Evolutionary conservation across 2,113 vertebrate species (phyloP).

Genomic region (Hirundichthys speculiger): DNA sequence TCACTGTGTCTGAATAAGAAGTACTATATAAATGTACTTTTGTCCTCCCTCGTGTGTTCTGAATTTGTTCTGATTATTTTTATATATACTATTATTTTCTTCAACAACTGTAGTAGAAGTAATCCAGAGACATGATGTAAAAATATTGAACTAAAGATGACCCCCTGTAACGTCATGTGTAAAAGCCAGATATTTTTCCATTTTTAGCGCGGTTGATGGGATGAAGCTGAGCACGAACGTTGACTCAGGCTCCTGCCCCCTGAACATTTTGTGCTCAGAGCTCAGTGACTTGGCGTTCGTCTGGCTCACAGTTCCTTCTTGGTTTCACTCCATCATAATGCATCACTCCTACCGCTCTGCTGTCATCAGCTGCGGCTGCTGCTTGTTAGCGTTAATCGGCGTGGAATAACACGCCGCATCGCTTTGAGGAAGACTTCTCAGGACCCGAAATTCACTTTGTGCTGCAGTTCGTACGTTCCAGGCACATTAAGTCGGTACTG

Average conservation of each 20-base stretch:
- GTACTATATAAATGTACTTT: no score
- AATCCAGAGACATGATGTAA: no score
- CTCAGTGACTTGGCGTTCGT: slow-evolving; percentile 20
- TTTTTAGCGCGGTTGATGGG: neutral
- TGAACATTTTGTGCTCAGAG: slow-evolving; percentile 27
- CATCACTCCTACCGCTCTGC: slow-evolving; percentile 7
- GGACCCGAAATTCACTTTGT: slow-evolving; percentile 21
- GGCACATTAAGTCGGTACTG: slow-evolving; percentile 21
- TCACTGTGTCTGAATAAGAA: no score
- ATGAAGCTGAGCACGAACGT: slow-evolving; percentile 8
- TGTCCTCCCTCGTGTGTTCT: no score
- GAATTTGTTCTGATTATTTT: no score
- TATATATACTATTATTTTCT: no score
- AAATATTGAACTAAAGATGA: no score
- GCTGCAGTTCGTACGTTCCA: slow-evolving; percentile 23
- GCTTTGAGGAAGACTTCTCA: slow-evolving; percentile 40
- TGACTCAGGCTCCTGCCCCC: slow-evolving; percentile 13
- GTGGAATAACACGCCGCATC: slow-evolving; percentile 5
- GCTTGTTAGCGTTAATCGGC: slow-evolving; percentile 6
- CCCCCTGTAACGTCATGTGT: neutral
- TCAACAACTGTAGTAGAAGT: no score
- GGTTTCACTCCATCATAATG: slow-evolving; percentile 18
- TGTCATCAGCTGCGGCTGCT: slow-evolving; percentile 14
- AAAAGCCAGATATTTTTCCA: slow-evolving; percentile 5
- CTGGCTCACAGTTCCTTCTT: slow-evolving; percentile 20